Percentiles rank a stretch among this genome's conserved stretches.
Evolutionary conservation across 2,888 invertebrate species (phyloP).

Genomic region (Papilio elwesi): DNA sequence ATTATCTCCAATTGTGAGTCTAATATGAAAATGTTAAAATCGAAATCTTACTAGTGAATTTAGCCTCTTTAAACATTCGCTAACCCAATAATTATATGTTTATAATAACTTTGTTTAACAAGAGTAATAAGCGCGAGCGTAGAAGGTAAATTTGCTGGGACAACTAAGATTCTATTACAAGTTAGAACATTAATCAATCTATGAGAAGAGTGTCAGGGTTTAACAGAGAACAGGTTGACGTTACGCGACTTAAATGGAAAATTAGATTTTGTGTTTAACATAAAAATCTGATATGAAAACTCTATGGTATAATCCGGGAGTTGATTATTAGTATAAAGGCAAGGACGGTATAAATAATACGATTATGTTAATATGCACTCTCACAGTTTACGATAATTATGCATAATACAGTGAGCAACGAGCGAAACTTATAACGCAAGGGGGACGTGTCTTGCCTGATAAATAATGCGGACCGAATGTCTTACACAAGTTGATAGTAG

Average conservation of each 20-base stretch:
- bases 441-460: slow-evolving; percentile 24
- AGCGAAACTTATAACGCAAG: slow-evolving; percentile 34
- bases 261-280: not conserved
- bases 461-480: not conserved
- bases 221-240: not conserved
- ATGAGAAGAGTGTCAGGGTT: not conserved
- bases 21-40: not conserved
- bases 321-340: not conserved
- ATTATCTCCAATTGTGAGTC: not conserved
- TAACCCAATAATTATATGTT: not conserved
- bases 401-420: slow-evolving; percentile 5
- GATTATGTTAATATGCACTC: not conserved
- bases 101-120: not conserved
- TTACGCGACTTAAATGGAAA: not conserved
- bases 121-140: not conserved
- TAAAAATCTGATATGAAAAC: not conserved
- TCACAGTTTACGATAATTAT: slow-evolving; percentile 10
- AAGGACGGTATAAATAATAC: not conserved
- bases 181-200: not conserved
- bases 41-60: not conserved
- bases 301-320: not conserved
- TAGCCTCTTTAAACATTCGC: no score
- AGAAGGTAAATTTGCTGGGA: slow-evolving; percentile 7
- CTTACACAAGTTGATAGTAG: slow-evolving; percentile 18
- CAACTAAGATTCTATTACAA: not conserved